Evolutionary conservation across 2,797 vertebrate species (phyloP), one percentile per base, ranked within the genome.

Genomic region (Balearica regulorum): DNA sequence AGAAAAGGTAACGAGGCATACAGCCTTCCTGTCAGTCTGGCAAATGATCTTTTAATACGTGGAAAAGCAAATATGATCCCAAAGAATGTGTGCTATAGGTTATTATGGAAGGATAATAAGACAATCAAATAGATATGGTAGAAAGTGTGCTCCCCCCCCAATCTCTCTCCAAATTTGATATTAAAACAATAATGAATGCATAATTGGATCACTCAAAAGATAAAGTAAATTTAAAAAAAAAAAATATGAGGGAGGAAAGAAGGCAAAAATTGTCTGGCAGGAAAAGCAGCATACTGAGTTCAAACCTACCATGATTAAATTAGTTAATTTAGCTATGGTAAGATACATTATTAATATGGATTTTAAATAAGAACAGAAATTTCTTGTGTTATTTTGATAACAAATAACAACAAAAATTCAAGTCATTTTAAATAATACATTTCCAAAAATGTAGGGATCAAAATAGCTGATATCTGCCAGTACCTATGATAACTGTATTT

Each of bases 221-320:
- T n/a, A 72, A 92, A 82, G 17, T 29, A 88, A 79, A 73, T 31
- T 4, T 71, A 29, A 69, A 71, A 83, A 77, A 5, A 13, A 53
- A 13, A 90, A 70, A 51, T 35, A 53, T 24, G 37, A 60, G 17
- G 11, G 11, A 55, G 20, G 26, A 90, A 87, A 60, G 44, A 85
- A 87, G 19, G 57, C n/a, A 65, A 35, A n/a, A 31, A 39, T 66
- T 93, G 41, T 62, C 49, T 86, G 79, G 51, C 41, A 83, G 35
- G 39, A 83, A 86, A 94, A 77, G 35, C 31, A 79, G 17, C 29
- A 51, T 54, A 75, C 22, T 58, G 83, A 94, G 28, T 91, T 93
- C 89, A 96, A 90, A 89, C 41, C 43, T 68, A 83, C 71, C 62
- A 25, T 81, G 41, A 82, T 41, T 89, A 73, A 92, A 91, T 94